Evolutionary conservation across 2,113 vertebrate species (phyloP), one percentile per base, ranked within the genome.

Genomic region (Merops nubicus): DNA sequence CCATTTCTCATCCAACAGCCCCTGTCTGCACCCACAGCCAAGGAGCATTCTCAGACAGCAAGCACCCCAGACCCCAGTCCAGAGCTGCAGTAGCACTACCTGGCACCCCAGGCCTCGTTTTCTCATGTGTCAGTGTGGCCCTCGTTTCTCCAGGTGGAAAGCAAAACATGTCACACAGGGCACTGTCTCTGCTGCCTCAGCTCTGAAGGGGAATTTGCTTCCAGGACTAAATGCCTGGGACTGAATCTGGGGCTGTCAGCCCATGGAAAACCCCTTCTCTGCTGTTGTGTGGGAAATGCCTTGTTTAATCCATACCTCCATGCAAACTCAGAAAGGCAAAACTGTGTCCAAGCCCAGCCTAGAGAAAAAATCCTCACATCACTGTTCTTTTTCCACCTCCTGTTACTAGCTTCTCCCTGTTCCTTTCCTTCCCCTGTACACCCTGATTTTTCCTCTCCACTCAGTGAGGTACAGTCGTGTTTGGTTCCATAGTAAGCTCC

Each of bases 71-170:
- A 67, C 3, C 33, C 26, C 51, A 47, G 1, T 19, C n/a, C 26
- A 4, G n/a, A 53, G 47, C 21, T 0, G 0, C 9, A 80, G 14
- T 6, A 47, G 14, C 3, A 0, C 77, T 70, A 45, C 56, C 62
- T 31, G 67, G 45, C 86, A 29, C 28, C 25, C n/a, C 0, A 1
- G 54, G 56, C 29, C 29, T 26, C 60, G 29, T 40, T 70, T 16
- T 47, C 15, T 59, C 6, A 0, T 1, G 12, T 15, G 6, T 15
- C 0, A 0, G 22, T 6, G 26, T 5, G 19, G 76, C 59, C 64
- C 73, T 76, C 17, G 76, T 45, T 69, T 83, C 81, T 70, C 77
- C 51, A 20, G 23, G 15, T 5, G 31, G 64, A 23, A 63, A 53
- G 72, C 21, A 2, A 31, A 67, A 29, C 3, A 15, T 1, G 43